A percentile compares a stretch with the other conserved stretches of the same genome.
These are phyloP conservation scores for Actenoides hombroni DNA, from an alignment of 2,113 vertebrate genomes.

Conservation along the genomic window DNA sequence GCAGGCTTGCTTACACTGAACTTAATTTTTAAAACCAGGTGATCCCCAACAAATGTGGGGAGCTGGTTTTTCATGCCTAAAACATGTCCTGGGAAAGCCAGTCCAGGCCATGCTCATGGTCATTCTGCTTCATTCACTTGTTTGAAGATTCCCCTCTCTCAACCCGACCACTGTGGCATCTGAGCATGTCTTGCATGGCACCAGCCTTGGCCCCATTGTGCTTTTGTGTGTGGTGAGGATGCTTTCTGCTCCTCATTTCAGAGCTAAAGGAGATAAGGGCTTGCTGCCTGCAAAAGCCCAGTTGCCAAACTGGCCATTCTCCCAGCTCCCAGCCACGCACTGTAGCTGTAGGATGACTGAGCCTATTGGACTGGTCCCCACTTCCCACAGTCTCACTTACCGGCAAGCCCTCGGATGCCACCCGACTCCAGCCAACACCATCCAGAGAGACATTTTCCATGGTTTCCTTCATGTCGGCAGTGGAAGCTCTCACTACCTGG, in stretches of 20 bases:
- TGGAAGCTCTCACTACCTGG: not conserved
- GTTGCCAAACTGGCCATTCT: fast-evolving
- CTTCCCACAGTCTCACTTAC: not conserved
- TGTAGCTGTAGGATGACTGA: fast-evolving
- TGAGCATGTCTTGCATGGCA: not conserved
- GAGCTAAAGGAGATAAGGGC: not conserved
- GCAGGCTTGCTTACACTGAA: not conserved
- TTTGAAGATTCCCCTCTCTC: not conserved
- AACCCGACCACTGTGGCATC: not conserved
- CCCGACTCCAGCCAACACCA: not conserved
- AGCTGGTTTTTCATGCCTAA: not conserved
- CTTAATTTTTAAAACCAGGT: not conserved
- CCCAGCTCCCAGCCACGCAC: not conserved
- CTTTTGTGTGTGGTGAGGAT: fast-evolving
- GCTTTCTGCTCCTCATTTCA: fast-evolving
- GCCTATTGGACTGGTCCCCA: fast-evolving
- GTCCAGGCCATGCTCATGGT: not conserved
- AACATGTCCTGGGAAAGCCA: not conserved
- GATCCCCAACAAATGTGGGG: not conserved
- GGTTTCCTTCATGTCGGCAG: not conserved
- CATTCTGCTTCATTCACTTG: not conserved
- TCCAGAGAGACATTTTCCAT: not conserved
- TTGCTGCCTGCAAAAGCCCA: fast-evolving
- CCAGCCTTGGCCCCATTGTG: fast-evolving
- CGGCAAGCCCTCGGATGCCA: not conserved